A percentile compares a stretch with the other conserved stretches of the same genome.
Evolutionary conservation across 2,797 vertebrate species (phyloP).

Genomic region (Mormyrops attenuatus): DNA sequence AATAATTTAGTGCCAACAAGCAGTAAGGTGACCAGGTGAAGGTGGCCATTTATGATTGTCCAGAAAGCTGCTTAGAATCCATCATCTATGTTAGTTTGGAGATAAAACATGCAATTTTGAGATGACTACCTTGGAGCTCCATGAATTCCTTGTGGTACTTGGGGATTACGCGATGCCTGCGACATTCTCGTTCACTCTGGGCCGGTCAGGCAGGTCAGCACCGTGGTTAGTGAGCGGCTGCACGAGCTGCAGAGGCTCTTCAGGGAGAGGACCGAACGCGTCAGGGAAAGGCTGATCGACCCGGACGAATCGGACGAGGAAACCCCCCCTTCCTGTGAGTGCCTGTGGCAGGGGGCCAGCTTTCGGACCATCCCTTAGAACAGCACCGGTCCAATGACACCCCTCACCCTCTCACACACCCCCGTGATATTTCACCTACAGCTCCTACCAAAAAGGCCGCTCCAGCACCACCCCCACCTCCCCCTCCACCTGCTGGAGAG

Average conservation of each 20-base stretch:
- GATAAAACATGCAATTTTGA: background rate
- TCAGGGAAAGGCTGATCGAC: slow-evolving; percentile 77
- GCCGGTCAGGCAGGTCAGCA: slow-evolving; percentile 63
- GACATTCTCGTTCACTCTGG: slow-evolving; percentile 32
- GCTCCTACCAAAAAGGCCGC: slow-evolving; percentile 68
- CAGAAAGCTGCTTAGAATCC: background rate
- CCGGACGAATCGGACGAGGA: slow-evolving; percentile 83
- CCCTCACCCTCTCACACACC: background rate
- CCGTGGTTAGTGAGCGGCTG: slow-evolving; percentile 68
- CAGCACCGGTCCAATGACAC: background rate
- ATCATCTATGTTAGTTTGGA: background rate
- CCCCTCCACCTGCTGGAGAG: slow-evolving; percentile 33
- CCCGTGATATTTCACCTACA: slow-evolving; percentile 37
- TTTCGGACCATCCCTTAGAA: background rate
- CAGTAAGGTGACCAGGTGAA: background rate
- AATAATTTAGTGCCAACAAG: background rate
- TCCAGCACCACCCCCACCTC: slow-evolving; percentile 46
- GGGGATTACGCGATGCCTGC: background rate
- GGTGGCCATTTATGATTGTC: background rate
- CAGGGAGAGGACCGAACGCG: slow-evolving; percentile 74
- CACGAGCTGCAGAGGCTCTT: slow-evolving; percentile 79
- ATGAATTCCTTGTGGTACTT: background rate
- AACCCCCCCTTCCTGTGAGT: slow-evolving; percentile 72
- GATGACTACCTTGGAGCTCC: background rate
- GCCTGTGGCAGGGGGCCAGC: background rate